Evolutionary conservation across 2,888 invertebrate species (phyloP).

Genomic region (Parapristionchus giblindavisi): DNA sequence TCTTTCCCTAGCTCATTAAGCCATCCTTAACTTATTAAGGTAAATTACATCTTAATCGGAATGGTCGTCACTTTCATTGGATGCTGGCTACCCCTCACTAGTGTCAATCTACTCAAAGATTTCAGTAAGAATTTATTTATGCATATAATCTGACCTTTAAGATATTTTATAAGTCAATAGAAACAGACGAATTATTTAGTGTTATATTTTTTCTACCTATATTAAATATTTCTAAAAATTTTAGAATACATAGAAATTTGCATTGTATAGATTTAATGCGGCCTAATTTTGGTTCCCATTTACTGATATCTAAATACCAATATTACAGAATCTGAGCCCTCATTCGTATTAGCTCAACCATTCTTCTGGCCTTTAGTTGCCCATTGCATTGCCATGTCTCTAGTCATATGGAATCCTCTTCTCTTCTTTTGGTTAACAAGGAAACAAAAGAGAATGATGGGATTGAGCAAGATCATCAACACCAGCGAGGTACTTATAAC

Average conservation of each 20-base stretch:
- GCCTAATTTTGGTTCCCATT: no score
- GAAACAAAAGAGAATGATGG: conserved; percentile 65
- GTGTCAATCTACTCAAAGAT: conserved; percentile 67
- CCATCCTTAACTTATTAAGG: no score
- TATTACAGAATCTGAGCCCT: conserved; percentile 59
- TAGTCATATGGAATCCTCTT: conserved; percentile 66
- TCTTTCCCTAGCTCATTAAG: background rate
- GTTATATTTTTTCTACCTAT: no score
- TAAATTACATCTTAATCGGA: conserved; percentile 73
- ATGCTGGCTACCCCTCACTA: conserved; percentile 68
- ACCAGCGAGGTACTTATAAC: conserved; percentile 59
- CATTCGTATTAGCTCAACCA: conserved; percentile 61
- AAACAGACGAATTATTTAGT: no score
- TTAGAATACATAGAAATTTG: background rate
- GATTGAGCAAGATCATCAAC: conserved; percentile 62
- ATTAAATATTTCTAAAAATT: no score
- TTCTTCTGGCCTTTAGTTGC: conserved; percentile 66
- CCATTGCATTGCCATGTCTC: conserved; percentile 68
- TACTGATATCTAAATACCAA: background rate
- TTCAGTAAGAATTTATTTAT: conserved; percentile 57
- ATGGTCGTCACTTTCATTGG: conserved; percentile 79
- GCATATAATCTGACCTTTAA: background rate
- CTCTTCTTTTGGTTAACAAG: conserved; percentile 69
- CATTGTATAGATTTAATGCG: no score
- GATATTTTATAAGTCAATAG: no score